These are phyloP conservation scores for Petrocephalus zakoni DNA, from an alignment of 2,113 vertebrate genomes.

Conservation along the genomic window DNA sequence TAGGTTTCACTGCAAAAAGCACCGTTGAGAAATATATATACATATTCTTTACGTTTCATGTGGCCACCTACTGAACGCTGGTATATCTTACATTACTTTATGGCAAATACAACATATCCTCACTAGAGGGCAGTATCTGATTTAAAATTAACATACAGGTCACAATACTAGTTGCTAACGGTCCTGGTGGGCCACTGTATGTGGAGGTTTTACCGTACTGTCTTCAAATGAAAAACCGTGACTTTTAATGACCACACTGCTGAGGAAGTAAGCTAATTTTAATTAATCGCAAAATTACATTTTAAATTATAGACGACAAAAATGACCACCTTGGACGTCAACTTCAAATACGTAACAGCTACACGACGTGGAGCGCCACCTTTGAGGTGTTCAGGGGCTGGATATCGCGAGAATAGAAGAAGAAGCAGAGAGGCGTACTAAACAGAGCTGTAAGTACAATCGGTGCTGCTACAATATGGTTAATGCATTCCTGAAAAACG, in stretches of 20 bases:
- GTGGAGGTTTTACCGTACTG: background rate
- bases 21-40: too few relatives aligned
- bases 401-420: background rate
- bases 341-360: background rate
- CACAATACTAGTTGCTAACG: background rate
- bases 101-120: background rate
- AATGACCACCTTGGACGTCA: background rate
- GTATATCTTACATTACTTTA: background rate
- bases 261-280: background rate
- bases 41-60: background rate
- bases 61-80: background rate
- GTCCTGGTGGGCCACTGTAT: background rate
- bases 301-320: background rate
- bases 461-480: background rate
- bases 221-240: background rate
- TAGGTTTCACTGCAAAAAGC: background rate
- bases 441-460: background rate
- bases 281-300: background rate
- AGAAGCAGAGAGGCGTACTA: background rate
- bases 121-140: conserved; percentile 17
- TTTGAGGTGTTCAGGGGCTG: background rate
- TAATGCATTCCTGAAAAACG: background rate
- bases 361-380: background rate
- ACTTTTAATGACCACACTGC: background rate
- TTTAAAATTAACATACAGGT: background rate